Evolutionary conservation across 2,113 vertebrate species (phyloP).

Genomic region (Rhipidura dahli): DNA sequence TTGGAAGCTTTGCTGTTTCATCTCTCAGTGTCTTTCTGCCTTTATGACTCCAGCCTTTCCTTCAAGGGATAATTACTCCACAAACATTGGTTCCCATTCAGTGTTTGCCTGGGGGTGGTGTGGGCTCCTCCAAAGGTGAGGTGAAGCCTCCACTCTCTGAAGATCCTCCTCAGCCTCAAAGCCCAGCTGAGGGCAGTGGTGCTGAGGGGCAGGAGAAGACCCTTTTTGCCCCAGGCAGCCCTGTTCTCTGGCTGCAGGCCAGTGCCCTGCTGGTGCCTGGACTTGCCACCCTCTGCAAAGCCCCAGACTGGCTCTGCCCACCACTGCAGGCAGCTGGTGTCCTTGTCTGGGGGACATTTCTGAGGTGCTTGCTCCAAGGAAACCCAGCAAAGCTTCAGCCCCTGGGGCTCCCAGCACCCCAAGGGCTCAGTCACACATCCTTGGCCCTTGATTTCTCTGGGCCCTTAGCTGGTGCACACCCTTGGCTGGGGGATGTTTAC

Average conservation of each 20-base stretch:
- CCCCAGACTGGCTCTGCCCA: not conserved
- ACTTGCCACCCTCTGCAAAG: not conserved
- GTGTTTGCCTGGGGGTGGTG: not conserved
- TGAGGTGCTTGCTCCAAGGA: not conserved
- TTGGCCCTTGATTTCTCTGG: not conserved
- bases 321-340: not conserved
- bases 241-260: not conserved
- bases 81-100: accelerated
- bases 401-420: not conserved
- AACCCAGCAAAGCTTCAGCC: not conserved
- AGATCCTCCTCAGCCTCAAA: not conserved
- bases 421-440: too few species aligned
- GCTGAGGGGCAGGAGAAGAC: not conserved
- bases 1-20: not conserved
- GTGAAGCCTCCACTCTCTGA: not conserved
- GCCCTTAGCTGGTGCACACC: not conserved
- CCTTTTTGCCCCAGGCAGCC: not conserved
- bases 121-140: not conserved
- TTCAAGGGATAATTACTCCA: not conserved
- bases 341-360: not conserved
- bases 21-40: not conserved
- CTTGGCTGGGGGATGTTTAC: not conserved
- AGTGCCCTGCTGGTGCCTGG: not conserved
- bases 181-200: not conserved
- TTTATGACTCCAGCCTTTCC: not conserved